These are phyloP conservation scores for Alethe castanea DNA, from an alignment of 2,113 vertebrate genomes.

Conservation along the genomic window DNA sequence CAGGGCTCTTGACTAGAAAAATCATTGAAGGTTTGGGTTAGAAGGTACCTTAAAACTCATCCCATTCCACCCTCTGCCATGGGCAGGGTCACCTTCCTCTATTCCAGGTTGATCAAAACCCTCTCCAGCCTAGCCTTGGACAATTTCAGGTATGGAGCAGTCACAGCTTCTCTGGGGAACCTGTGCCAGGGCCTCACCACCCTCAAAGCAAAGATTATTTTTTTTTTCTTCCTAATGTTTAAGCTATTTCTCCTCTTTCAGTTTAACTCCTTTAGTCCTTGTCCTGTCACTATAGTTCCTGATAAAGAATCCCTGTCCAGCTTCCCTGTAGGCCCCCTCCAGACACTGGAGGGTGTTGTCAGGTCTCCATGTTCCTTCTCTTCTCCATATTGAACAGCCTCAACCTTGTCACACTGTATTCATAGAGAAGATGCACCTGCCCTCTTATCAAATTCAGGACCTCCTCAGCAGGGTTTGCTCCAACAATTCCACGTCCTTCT, in stretches of 20 bases:
- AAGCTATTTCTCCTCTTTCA: not conserved
- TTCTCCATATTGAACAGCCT: not conserved
- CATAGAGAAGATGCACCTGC: accelerated
- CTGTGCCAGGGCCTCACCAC: not conserved
- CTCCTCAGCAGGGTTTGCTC: not conserved
- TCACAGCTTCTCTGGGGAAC: not conserved
- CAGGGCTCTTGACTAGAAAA: not conserved
- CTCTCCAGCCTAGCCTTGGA: accelerated
- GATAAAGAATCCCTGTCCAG: not conserved
- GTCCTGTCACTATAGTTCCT: not conserved
- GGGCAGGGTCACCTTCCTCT: too few relatives aligned
- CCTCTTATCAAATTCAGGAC: accelerated
- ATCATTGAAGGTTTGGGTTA: not conserved
- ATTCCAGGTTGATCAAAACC: not conserved
- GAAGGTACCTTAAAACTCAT: not conserved
- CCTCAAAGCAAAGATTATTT: not conserved
- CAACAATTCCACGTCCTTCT: not conserved
- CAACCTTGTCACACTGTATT: not conserved
- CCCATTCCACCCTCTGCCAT: too few relatives aligned
- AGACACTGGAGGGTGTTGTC: not conserved
- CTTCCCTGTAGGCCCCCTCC: not conserved
- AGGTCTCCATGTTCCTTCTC: not conserved
- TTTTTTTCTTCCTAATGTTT: too few relatives aligned
- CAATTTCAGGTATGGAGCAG: too few relatives aligned
- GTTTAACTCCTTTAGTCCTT: not conserved